Percentiles rank a stretch among this genome's conserved stretches.
These are phyloP conservation scores for Neoaliturus tenellus DNA, from an alignment of 2,888 invertebrate genomes.

Conservation along the genomic window DNA sequence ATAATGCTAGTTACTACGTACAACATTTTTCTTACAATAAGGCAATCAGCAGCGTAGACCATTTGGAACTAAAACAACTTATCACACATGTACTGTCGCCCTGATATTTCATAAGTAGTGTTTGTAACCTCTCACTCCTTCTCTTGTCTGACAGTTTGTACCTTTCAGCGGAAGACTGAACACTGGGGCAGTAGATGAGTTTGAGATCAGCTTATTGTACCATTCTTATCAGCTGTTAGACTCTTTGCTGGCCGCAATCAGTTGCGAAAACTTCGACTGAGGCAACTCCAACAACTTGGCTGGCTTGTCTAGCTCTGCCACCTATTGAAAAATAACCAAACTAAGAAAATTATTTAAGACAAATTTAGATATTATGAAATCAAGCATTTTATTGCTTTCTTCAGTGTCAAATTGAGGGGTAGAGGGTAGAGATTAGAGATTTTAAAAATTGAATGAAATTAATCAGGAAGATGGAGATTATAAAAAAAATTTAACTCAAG, in stretches of 20 bases:
- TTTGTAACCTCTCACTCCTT: too few species aligned
- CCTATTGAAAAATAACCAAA: constrained; percentile 59
- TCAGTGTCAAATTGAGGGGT: not conserved
- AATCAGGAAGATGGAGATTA: too few species aligned
- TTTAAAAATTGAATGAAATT: too few species aligned
- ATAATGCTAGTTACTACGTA: too few species aligned
- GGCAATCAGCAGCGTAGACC: too few species aligned
- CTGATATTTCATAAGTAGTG: too few species aligned
- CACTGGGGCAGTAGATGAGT: not conserved
- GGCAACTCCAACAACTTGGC: constrained; percentile 71
- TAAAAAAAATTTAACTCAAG: too few species aligned
- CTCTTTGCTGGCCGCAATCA: constrained; percentile 71
- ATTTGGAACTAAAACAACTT: too few species aligned
- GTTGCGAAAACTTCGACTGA: constrained; percentile 72
- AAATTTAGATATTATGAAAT: not conserved
- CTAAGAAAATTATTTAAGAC: not conserved
- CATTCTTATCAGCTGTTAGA: constrained; percentile 3
- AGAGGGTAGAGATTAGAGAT: not conserved
- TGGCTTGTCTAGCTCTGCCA: constrained; percentile 73
- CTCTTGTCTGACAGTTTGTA: too few species aligned
- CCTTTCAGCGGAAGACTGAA: not conserved
- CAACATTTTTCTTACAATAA: too few species aligned
- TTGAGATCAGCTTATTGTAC: not conserved
- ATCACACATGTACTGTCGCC: too few species aligned
- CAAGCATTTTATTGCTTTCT: not conserved